Conservation (phyloP, 2,113 vertebrate genomes). For the Cyphomyrus discorhynchus region DNA sequence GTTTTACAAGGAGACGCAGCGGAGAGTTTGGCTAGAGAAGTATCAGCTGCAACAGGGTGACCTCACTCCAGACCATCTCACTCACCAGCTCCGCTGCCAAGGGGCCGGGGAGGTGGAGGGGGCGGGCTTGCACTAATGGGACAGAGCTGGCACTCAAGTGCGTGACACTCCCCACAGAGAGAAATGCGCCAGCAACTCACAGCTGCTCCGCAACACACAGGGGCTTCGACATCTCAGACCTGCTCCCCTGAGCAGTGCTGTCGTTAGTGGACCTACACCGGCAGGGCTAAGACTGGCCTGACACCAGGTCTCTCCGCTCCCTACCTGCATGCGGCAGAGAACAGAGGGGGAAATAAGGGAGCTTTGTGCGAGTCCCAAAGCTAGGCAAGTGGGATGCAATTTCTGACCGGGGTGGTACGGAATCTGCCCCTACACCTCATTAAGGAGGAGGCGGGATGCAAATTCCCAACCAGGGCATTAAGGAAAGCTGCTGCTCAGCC, state of each 20-base stretch:
- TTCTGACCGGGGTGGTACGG: not conserved
- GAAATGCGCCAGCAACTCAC: not conserved
- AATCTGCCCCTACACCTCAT: not conserved
- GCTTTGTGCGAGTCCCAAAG: not conserved
- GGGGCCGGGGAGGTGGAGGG: not conserved
- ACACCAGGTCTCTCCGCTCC: not conserved
- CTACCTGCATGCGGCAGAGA: not conserved
- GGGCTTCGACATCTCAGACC: not conserved
- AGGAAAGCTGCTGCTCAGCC: not conserved
- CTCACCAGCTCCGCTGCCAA: not conserved
- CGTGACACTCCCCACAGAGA: constrained; percentile 3
- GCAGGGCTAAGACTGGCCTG: not conserved
- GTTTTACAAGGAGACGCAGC: not conserved
- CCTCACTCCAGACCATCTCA: constrained; percentile 14
- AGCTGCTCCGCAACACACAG: constrained; percentile 8
- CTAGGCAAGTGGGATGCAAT: not conserved
- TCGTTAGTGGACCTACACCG: not conserved
- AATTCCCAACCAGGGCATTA: not conserved
- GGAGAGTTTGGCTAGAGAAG: not conserved
- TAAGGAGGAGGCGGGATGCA: not conserved
- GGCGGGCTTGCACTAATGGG: not conserved
- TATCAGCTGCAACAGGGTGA: not conserved
- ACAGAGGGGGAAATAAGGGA: not conserved
- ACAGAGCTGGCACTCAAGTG: not conserved
- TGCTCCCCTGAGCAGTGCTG: not conserved